Percentiles rank a stretch among this genome's conserved stretches.
Evolutionary conservation across 2,888 invertebrate genomes (phyloP).

Genomic region (Smittia sp.): DNA sequence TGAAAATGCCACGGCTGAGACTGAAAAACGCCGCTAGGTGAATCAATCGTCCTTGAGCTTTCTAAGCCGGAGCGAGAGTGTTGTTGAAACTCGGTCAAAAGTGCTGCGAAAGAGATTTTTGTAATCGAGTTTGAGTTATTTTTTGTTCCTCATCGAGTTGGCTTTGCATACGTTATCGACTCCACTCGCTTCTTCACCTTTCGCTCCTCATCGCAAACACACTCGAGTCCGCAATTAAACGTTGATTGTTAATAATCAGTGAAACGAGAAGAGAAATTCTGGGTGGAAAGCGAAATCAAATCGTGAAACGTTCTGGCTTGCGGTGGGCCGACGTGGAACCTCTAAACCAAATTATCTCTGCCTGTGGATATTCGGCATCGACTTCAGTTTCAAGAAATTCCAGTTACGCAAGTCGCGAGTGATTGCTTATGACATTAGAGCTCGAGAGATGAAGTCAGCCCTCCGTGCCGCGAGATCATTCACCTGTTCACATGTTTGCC

Average conservation of each 20-base stretch:
- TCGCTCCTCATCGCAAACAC: no score
- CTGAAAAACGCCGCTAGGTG: constrained; percentile 18
- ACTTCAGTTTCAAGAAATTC: neutral
- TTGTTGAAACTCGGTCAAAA: constrained; percentile 30
- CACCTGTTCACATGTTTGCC: constrained; percentile 12
- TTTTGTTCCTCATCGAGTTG: neutral
- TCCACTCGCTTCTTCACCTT: neutral
- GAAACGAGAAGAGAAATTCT: constrained; percentile 3
- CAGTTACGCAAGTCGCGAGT: neutral
- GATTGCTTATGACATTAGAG: neutral
- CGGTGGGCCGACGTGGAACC: no score
- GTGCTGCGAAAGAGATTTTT: constrained; percentile 5
- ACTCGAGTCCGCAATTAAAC: neutral
- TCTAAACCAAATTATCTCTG: no score
- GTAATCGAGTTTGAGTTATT: neutral
- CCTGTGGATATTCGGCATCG: no score
- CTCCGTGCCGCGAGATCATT: neutral
- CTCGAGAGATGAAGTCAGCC: no score
- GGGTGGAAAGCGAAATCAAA: neutral
- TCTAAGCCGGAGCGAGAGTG: constrained; percentile 15
- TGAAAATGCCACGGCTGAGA: constrained; percentile 37
- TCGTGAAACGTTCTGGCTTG: no score
- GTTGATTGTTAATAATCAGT: neutral
- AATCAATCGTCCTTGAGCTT: constrained; percentile 40
- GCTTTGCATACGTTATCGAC: neutral